These are phyloP conservation scores for Cherax quadricarinatus DNA, from an alignment of 1,140 invertebrate species.

Conservation along the genomic window DNA sequence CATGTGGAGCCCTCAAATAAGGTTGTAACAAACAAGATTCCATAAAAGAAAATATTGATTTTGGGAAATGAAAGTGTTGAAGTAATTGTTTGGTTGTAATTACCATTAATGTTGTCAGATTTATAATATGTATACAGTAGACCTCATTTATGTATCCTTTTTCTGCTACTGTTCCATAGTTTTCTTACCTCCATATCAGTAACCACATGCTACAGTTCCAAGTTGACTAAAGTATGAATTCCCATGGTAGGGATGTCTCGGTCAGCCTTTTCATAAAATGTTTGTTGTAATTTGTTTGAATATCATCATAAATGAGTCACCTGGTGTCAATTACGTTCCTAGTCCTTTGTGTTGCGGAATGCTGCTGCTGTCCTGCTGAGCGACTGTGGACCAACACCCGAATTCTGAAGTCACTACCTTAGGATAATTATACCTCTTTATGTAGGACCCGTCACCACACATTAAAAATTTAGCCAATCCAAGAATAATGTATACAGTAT, in stretches of 20 bases:
- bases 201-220: conserved; percentile 66
- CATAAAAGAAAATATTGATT: conserved; percentile 27
- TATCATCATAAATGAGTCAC: conserved; percentile 53
- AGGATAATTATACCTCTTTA: conserved; percentile 59
- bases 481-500: background rate
- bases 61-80: conserved; percentile 35
- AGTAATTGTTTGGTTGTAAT: conserved; percentile 67
- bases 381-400: conserved; percentile 66
- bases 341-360: conserved; percentile 68
- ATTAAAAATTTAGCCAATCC: conserved; percentile 33
- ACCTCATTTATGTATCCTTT: conserved; percentile 56
- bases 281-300: conserved; percentile 67
- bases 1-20: conserved; percentile 55
- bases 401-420: conserved; percentile 56
- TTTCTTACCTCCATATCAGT: conserved; percentile 44
- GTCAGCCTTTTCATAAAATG: conserved; percentile 62
- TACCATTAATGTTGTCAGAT: conserved; percentile 59
- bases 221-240: conserved; percentile 27
- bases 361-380: conserved; percentile 60
- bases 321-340: conserved; percentile 66
- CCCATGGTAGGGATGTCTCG: conserved; percentile 42
- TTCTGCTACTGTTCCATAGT: conserved; percentile 49
- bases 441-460: conserved; percentile 52
- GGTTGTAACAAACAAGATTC: conserved; percentile 54
- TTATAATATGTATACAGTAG: conserved; percentile 40